These are phyloP conservation scores for Hoplias malabaricus DNA, from an alignment of 2,113 vertebrate genomes.

Conservation along the genomic window DNA sequence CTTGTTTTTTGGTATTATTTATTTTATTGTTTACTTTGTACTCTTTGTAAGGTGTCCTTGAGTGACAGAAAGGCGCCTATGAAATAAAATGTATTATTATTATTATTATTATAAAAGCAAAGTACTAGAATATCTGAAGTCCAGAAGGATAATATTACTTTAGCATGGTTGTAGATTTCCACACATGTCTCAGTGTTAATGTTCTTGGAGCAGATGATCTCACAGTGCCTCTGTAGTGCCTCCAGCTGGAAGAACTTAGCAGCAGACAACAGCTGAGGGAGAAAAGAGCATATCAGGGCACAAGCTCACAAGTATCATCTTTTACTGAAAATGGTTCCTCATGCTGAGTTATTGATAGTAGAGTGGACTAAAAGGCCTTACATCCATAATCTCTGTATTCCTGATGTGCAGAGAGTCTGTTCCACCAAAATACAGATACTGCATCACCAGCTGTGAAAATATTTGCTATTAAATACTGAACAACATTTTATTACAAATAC, in stretches of 20 bases:
- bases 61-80: no score
- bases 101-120: no score
- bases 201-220: conserved; percentile 97
- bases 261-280: conserved; percentile 89
- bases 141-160: conserved; percentile 75
- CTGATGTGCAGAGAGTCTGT: conserved; percentile 93
- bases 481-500: neutral
- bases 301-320: neutral
- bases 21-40: no score
- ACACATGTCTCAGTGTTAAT: conserved; percentile 96
- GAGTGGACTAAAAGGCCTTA: conserved; percentile 62
- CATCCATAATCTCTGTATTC: conserved; percentile 96
- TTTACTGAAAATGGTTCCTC: neutral
- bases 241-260: conserved; percentile 98
- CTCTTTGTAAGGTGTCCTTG: no score
- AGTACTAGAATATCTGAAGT: no score
- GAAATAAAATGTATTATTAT: no score
- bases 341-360: neutral
- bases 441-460: conserved; percentile 91
- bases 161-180: conserved; percentile 97
- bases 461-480: neutral
- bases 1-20: no score
- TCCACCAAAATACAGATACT: conserved; percentile 95
- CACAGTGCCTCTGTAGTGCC: conserved; percentile 96
- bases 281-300: conserved; percentile 32